phyloP scores from a whole-genome alignment of 2,888 invertebrate genomes.

The Monochamus alternatus region DNA sequence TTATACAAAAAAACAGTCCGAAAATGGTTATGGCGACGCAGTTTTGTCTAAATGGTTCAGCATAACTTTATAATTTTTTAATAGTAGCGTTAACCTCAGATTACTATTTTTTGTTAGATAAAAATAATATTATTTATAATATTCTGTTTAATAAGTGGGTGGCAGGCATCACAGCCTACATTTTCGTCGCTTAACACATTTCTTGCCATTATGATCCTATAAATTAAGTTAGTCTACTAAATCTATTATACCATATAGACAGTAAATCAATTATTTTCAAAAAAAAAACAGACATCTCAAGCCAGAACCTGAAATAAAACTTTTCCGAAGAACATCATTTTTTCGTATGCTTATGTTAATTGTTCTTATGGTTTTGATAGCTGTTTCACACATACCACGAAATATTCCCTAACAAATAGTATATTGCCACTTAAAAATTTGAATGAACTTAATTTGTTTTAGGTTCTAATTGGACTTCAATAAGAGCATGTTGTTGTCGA shows the following conservation, averaged over 20 bases:
- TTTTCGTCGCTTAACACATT: not conserved
- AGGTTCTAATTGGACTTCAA: slow-evolving; percentile 11
- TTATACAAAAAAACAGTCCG: no score
- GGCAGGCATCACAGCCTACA: not conserved
- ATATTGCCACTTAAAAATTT: not conserved
- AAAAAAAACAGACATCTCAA: not conserved
- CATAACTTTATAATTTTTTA: not conserved
- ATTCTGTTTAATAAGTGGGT: not conserved
- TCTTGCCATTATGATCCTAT: not conserved
- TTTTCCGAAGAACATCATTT: not conserved
- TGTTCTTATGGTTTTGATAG: not conserved
- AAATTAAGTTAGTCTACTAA: not conserved
- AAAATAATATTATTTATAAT: not conserved
- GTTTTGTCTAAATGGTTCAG: not conserved
- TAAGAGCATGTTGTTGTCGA: slow-evolving; percentile 18
- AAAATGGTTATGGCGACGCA: not conserved
- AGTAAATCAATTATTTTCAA: not conserved
- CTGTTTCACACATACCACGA: not conserved
- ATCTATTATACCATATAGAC: no score
- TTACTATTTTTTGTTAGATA: not conserved
- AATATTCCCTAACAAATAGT: not conserved
- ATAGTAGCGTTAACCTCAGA: not conserved
- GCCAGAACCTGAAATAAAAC: not conserved
- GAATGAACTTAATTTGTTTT: slow-evolving; percentile 2
- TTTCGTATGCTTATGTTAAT: slow-evolving; percentile 22